Evolutionary conservation across 2,797 vertebrate species (phyloP), one percentile per base, ranked within the genome.

Genomic region (Anolis apletophallus): DNA sequence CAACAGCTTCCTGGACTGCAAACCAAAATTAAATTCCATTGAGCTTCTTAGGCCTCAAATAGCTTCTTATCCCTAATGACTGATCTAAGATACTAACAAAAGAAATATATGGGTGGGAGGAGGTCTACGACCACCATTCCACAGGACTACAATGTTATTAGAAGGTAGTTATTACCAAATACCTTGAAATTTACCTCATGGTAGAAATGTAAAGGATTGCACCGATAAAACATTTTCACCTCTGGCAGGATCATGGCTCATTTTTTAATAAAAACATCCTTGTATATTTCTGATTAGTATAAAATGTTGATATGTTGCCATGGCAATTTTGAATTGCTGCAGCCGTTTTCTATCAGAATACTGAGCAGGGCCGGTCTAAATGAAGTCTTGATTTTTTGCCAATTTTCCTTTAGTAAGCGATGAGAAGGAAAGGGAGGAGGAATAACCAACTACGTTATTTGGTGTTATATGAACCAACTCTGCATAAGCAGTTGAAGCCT

Each of bases 301-400:
- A 34, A 82, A 85, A 79, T 79, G 84, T 34, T 85, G 55, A 67
- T 57, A 73, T 34, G 55, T 72, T 85, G 34, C 84, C 74, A 73
- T 74, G 80, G 68, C 80, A 83, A 88, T 50, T 40, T 46, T 83
- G 84, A 83, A 85, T 57, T 57, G 64, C 74, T 52, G 19, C 80
- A 78, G 67, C 55, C 46, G 84, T 73, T 83, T 82, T 85, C 55
- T 74, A 85, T 82, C 55, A 73, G 87, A 85, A 83, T 19, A 82
- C 32, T 64, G 80, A 82, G 46, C 77, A 54, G 46, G 46, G 54
- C 74, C 87, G 72, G 55, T 54, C 72, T 77, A 81, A 52, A 61
- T 40, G 54, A 85, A 81, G 40, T 54, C 73, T 54, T 85, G 84
- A 88, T 57, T 83, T 73, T 67, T 57, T 85, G 84, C 87, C 87